Evolutionary conservation across 2,797 vertebrate species (phyloP).

Genomic region (Siniperca scherzeri): DNA sequence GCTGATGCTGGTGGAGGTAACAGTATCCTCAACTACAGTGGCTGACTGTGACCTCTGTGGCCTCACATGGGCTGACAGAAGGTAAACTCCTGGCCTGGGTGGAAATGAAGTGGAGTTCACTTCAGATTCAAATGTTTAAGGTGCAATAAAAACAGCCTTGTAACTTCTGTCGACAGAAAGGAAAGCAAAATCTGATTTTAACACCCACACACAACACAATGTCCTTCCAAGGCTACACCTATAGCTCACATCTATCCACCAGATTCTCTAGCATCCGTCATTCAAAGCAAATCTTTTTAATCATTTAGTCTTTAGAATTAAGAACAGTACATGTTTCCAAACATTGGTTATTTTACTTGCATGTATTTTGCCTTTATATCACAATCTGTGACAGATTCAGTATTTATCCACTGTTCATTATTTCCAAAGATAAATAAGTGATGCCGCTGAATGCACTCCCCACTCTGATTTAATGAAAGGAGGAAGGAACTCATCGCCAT

Average conservation of each 20-base stretch:
- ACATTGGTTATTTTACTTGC: slow-evolving; percentile 4
- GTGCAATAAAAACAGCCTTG: slow-evolving; percentile 3
- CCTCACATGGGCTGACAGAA: slow-evolving; percentile 59
- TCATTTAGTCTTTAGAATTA: not conserved
- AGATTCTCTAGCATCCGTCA: not conserved
- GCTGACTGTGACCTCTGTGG: slow-evolving; percentile 68
- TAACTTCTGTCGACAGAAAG: not conserved
- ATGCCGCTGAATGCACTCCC: slow-evolving; percentile 49
- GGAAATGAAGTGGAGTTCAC: slow-evolving; percentile 28
- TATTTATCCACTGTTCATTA: slow-evolving; percentile 46
- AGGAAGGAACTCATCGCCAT: slow-evolving; percentile 60
- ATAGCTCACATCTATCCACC: not conserved
- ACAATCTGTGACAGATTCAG: slow-evolving; percentile 21
- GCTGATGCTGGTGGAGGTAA: slow-evolving; percentile 76
- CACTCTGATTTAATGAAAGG: slow-evolving; percentile 63
- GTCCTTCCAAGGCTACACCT: slow-evolving; percentile 14
- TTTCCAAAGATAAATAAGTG: slow-evolving; percentile 58
- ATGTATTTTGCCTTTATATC: slow-evolving; percentile 16
- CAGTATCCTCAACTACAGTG: slow-evolving; percentile 69
- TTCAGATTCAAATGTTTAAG: slow-evolving; percentile 32
- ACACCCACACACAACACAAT: not conserved
- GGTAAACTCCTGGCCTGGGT: slow-evolving; percentile 49
- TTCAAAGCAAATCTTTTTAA: slow-evolving; percentile 12
- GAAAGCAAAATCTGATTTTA: not conserved
- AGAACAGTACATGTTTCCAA: slow-evolving; percentile 1